Evolutionary conservation across 2,113 vertebrate species (phyloP), one percentile per base, ranked within the genome.

Genomic region (Nymphicus hollandicus): DNA sequence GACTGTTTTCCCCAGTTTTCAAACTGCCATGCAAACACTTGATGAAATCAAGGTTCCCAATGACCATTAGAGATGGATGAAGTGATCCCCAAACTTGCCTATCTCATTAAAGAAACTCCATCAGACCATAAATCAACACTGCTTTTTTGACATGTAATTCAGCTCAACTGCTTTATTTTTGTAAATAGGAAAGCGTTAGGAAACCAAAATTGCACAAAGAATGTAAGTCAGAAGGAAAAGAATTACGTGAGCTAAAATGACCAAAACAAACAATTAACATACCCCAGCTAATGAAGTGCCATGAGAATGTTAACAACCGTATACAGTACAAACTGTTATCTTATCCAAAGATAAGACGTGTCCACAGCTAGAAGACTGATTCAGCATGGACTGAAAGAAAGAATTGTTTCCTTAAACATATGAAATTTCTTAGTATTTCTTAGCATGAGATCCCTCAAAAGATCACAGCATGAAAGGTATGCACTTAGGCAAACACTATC

Each of bases 331-430:
- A 88, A 50, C 20, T 33, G 13, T 72, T 93, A 91, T 87, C 84
- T 91, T 81, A 93, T 53, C 79, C 60, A 81, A 63, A 88, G 90
- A 91, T 86, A 94, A 91, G 53, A 86, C 37, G 47, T 16, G 69
- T 91, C 84, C 70, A 80, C 79, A 89, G 81, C 64, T 90, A 86
- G n/a, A 77, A 81, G 65, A 94, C 66, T 46, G 6, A 95, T 94
- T 86, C 35, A 86, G 63, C 31, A 76, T 0, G 8, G 50, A 63
- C 17, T 56, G 6, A 82, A 87, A 31, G 22, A 74, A 52, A 47
- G 41, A 60, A n/a, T 4, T 39, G 10, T 41, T 69, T 76, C 52
- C 28, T 82, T 84, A 53, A 82, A 31, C n/a, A 35, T 16, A 70
- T 12, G n/a, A 71, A 81, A 71, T 74, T 77, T 91, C n/a, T 88